Base-by-base conservation (phyloP, 2,888 invertebrate species). In the Ceramica pisi region DNA sequence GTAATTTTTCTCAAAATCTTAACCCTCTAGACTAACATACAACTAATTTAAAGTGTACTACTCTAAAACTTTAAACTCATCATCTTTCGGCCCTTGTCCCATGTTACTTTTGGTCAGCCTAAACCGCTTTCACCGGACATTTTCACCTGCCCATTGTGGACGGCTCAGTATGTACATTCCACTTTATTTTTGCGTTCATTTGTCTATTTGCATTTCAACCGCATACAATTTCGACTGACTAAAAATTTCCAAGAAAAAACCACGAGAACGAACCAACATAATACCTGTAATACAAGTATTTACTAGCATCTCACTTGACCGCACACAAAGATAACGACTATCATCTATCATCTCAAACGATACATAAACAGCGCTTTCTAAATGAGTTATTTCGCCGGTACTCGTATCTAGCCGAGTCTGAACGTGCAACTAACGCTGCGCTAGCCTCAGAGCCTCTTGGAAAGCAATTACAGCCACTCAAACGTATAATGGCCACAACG, bases 381-480 rank as follows among this genome's bases (percentile, higher is more conserved):
- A 78, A 69, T 64, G 75, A 71, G 77, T 81, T 75, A 68, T 72
- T 75, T 53, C 62, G 48, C 66, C 68, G 48, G 71, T 75, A 67
- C 68, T n/a, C n/a, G n/a, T n/a, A n/a, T n/a, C 76, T 67, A 71
- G 77, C 73, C 8, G 21, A 35, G 51, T 48, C 67, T 70, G 72
- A 75, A 55, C 75, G 71, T 67, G 72, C 79, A 81, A 81, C 80
- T 78, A 75, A 82, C 77, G 81, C 74, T 68, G 50, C 68, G 41
- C 50, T 48, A 63, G 83, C 75, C 76, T 62, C 80, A 75, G 78
- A 70, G 75, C 71, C 85, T 82, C 87, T 85, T 77, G 80, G 72
- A 83, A 85, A 85, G 88, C 89, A 88, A 88, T 89, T 89, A 89
- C 84, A 89, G 80, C 82, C 87, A 87, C 88, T 89, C 87, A 81